These are phyloP conservation scores for Euura lappo DNA, from an alignment of 1,140 invertebrate genomes.

Conservation along the genomic window DNA sequence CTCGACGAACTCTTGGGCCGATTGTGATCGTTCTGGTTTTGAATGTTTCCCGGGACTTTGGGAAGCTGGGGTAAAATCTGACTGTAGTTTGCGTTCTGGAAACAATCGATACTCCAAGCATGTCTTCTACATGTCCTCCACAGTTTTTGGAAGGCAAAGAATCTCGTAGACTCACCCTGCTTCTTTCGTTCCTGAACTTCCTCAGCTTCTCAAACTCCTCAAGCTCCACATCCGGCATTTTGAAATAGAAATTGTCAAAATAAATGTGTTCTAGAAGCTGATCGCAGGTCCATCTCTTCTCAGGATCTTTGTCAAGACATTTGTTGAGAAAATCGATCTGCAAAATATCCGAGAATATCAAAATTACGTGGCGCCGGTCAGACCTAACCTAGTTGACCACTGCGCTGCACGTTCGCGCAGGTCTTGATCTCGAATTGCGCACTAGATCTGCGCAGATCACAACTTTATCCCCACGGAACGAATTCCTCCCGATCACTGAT, in stretches of 20 bases:
- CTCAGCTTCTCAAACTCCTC: slow-evolving; percentile 74
- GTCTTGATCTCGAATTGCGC: too few species aligned
- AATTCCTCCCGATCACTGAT: too few species aligned
- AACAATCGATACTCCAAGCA: slow-evolving; percentile 28
- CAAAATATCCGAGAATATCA: too few species aligned
- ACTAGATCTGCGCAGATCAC: too few species aligned
- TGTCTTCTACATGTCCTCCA: not conserved
- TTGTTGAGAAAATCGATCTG: slow-evolving; percentile 88
- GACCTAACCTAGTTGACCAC: too few species aligned
- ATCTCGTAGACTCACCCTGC: slow-evolving; percentile 57
- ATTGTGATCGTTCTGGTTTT: slow-evolving; percentile 27
- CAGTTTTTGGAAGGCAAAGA: not conserved
- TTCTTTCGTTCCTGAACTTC: slow-evolving; percentile 62
- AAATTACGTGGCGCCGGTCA: too few species aligned
- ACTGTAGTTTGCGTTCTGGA: slow-evolving; percentile 63
- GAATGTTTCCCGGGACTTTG: slow-evolving; percentile 48
- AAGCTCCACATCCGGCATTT: slow-evolving; percentile 73
- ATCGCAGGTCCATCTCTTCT: slow-evolving; percentile 88
- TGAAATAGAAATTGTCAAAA: slow-evolving; percentile 83
- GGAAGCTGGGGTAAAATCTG: slow-evolving; percentile 70
- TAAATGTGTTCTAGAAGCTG: slow-evolving; percentile 89
- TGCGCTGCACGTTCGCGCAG: too few species aligned
- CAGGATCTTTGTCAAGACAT: slow-evolving; percentile 95
- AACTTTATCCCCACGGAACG: too few species aligned
- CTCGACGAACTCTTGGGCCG: slow-evolving; percentile 56